These are phyloP conservation scores for Aphrophora alni DNA, from an alignment of 2,888 invertebrate species.

Conservation along the genomic window DNA sequence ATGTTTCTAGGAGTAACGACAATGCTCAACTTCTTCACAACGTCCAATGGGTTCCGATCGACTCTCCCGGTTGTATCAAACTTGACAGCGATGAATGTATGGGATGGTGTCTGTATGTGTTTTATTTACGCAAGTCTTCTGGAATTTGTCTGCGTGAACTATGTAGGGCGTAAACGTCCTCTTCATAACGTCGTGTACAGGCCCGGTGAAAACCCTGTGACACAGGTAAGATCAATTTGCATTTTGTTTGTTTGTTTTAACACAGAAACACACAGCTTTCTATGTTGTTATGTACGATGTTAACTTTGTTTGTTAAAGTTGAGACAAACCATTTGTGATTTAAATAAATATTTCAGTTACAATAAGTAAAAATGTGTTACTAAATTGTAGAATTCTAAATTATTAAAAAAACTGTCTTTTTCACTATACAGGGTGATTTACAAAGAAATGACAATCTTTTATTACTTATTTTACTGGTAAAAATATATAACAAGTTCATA, in stretches of 20 bases:
- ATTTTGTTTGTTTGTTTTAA: neutral
- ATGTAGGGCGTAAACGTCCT: constrained; percentile 89
- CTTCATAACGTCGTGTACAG: constrained; percentile 88
- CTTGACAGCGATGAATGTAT: constrained; percentile 94
- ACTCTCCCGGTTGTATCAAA: constrained; percentile 94
- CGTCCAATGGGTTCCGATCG: constrained; percentile 90
- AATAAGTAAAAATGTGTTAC: too few relatives aligned
- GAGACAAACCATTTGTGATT: too few relatives aligned
- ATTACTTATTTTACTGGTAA: too few relatives aligned
- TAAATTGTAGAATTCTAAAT: too few relatives aligned
- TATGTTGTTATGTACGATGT: too few relatives aligned
- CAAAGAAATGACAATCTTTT: too few relatives aligned
- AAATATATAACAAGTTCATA: too few relatives aligned
- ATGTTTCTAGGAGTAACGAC: constrained; percentile 84
- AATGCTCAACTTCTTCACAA: constrained; percentile 98
- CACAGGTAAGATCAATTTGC: constrained; percentile 70
- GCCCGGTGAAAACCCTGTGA: constrained; percentile 89
- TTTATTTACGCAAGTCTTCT: constrained; percentile 94
- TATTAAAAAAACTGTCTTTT: too few relatives aligned
- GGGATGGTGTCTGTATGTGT: constrained; percentile 97
- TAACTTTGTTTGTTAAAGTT: too few relatives aligned
- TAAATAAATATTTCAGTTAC: too few relatives aligned
- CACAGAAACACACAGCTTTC: neutral
- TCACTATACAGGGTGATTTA: too few relatives aligned
- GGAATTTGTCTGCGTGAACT: constrained; percentile 95